A percentile compares a stretch with the other conserved stretches of the same genome.
Conservation (phyloP, 2,797 vertebrate species). For the Muraenolepis orangiensis region DNA sequence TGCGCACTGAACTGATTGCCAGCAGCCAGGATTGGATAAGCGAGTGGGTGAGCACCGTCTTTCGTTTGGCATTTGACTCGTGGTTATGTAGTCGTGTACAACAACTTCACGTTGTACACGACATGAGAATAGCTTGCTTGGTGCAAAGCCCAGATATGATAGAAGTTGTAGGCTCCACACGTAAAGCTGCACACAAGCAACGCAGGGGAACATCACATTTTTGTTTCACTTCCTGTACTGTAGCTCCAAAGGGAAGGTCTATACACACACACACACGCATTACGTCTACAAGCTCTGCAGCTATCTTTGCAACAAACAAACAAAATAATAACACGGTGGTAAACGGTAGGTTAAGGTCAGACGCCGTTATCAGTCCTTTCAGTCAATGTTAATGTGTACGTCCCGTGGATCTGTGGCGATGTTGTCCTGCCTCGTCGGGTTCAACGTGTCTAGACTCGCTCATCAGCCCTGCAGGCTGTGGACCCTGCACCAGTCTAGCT, state of each 20-base stretch:
- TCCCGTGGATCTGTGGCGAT: no score
- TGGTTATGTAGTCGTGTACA: neutral
- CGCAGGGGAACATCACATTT: neutral
- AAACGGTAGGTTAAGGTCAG: neutral
- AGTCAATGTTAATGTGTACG: no score
- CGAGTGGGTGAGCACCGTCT: neutral
- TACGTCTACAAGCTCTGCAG: neutral
- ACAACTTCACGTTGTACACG: no score
- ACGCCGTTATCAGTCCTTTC: no score
- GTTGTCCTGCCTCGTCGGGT: no score
- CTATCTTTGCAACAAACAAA: no score
- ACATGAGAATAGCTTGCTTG: neutral
- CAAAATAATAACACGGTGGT: neutral
- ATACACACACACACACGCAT: neutral
- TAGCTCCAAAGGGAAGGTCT: slow-evolving; percentile 11
- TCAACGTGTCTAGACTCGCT: slow-evolving; percentile 60
- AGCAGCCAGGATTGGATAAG: neutral
- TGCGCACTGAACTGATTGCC: neutral
- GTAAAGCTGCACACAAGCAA: neutral
- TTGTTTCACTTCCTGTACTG: slow-evolving; percentile 20
- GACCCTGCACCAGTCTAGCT: slow-evolving; percentile 69
- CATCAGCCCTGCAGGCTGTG: slow-evolving; percentile 43
- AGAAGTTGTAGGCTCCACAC: neutral
- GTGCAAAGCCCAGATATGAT: neutral
- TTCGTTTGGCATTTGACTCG: neutral